Evolutionary conservation across 2,888 invertebrate species (phyloP).

Genomic region (Cryptocephalus moraei): DNA sequence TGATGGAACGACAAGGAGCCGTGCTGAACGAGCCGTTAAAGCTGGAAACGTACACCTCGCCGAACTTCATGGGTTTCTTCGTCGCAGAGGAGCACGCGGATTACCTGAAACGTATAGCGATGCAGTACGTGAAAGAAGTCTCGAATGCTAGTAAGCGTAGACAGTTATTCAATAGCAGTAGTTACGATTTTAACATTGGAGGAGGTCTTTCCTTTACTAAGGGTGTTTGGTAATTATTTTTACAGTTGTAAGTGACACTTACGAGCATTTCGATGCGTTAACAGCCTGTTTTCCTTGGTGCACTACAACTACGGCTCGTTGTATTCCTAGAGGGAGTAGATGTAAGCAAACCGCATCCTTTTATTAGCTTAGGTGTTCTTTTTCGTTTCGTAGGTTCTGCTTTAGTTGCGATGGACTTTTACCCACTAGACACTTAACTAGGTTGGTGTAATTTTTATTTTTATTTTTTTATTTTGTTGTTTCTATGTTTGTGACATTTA

Average conservation of each 20-base stretch:
- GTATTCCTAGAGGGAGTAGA: conserved; percentile 51
- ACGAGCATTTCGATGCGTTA: conserved; percentile 65
- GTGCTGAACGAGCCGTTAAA: conserved; percentile 55
- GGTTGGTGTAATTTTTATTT: too few species aligned
- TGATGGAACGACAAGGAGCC: conserved; percentile 61
- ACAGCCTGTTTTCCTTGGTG: conserved; percentile 74
- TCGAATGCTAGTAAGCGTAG: conserved; percentile 56
- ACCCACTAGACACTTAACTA: too few species aligned
- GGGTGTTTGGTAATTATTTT: conserved; percentile 39
- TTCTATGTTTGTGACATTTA: too few species aligned
- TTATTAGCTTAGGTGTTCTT: too few species aligned
- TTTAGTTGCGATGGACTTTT: too few species aligned
- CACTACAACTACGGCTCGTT: conserved; percentile 49
- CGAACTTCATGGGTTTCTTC: conserved; percentile 86
- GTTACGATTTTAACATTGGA: not conserved
- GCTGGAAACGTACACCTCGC: conserved; percentile 74
- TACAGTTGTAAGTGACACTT: conserved; percentile 59
- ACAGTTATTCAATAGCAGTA: not conserved
- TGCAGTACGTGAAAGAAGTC: conserved; percentile 72
- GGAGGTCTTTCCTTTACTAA: conserved; percentile 1
- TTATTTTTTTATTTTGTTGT: too few species aligned
- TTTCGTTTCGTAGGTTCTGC: too few species aligned
- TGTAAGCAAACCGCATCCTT: conserved; percentile 40
- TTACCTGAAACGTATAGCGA: conserved; percentile 66
- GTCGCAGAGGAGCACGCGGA: conserved; percentile 74